phyloP scores from a whole-genome alignment of 2,113 vertebrate genomes.

The Cephalopholis sonnerati region DNA sequence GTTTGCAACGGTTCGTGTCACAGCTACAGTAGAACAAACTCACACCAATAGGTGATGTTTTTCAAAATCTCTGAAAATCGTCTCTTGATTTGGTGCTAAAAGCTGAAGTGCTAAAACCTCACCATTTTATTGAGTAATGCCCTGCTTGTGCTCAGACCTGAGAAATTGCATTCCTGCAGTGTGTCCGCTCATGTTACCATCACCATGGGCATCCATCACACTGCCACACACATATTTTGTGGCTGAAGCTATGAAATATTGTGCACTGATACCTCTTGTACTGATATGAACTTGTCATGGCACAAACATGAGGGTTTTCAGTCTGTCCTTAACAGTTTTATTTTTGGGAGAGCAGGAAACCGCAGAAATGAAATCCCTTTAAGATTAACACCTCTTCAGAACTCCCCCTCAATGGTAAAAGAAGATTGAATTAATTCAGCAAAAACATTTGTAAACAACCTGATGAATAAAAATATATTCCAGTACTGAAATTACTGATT shows the following conservation, averaged over 20 bases:
- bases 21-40: slow-evolving; percentile 19
- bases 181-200: slow-evolving; percentile 18
- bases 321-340: neutral
- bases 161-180: slow-evolving; percentile 11
- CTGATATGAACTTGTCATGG: neutral
- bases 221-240: slow-evolving; percentile 1
- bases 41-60: slow-evolving; percentile 34
- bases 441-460: neutral
- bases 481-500: neutral
- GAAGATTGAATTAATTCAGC: neutral
- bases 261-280: neutral
- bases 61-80: neutral
- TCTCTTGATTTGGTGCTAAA: slow-evolving; percentile 53
- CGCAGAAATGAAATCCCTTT: neutral
- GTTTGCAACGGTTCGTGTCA: slow-evolving; percentile 2
- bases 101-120: slow-evolving; percentile 59
- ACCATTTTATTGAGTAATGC: slow-evolving; percentile 30
- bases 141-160: slow-evolving; percentile 15
- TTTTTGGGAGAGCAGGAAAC: neutral
- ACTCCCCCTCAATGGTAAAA: neutral
- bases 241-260: slow-evolving; percentile 3
- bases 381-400: neutral
- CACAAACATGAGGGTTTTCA: neutral
- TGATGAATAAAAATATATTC: neutral
- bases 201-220: slow-evolving; percentile 11